phyloP scores from a whole-genome alignment of 1,140 invertebrate species.

The Heliconius congener region DNA sequence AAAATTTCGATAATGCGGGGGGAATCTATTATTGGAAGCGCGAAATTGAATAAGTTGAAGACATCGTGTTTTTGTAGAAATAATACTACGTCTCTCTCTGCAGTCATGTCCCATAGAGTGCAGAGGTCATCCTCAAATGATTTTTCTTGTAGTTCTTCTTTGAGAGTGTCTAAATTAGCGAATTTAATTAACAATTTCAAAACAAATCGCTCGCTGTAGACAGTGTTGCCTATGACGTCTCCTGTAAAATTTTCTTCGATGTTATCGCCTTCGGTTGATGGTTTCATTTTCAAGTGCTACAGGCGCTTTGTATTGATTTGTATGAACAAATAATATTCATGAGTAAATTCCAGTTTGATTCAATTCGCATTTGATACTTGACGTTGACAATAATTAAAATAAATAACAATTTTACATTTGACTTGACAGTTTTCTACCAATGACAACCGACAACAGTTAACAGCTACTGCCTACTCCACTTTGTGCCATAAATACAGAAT shows the following conservation, averaged over 20 bases:
- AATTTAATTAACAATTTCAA: conserved; percentile 84
- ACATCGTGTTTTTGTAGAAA: conserved; percentile 85
- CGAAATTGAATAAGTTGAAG: conserved; percentile 81
- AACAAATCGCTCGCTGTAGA: conserved; percentile 88
- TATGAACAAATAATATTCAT: not conserved
- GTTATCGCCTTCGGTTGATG: conserved; percentile 41
- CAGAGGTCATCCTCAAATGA: conserved; percentile 86
- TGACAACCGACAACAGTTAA: no score
- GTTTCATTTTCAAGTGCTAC: conserved; percentile 57
- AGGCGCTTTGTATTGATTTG: not conserved
- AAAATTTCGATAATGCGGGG: conserved; percentile 85
- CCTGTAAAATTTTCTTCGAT: conserved; percentile 68
- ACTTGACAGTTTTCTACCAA: no score
- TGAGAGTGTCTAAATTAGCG: conserved; percentile 71
- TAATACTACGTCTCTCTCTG: conserved; percentile 86
- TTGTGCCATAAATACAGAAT: no score
- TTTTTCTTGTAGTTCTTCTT: conserved; percentile 78
- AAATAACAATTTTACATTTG: no score
- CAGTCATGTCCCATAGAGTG: conserved; percentile 90
- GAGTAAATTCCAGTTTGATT: not conserved
- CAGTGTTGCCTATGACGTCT: conserved; percentile 88
- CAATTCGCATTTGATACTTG: not conserved
- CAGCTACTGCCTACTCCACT: no score
- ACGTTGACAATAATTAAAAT: not conserved
- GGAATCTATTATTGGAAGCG: conserved; percentile 77